Percentiles rank a stretch among this genome's conserved stretches.
These are phyloP conservation scores for Engraulis encrasicolus DNA, from an alignment of 2,113 vertebrate genomes.

Conservation along the genomic window DNA sequence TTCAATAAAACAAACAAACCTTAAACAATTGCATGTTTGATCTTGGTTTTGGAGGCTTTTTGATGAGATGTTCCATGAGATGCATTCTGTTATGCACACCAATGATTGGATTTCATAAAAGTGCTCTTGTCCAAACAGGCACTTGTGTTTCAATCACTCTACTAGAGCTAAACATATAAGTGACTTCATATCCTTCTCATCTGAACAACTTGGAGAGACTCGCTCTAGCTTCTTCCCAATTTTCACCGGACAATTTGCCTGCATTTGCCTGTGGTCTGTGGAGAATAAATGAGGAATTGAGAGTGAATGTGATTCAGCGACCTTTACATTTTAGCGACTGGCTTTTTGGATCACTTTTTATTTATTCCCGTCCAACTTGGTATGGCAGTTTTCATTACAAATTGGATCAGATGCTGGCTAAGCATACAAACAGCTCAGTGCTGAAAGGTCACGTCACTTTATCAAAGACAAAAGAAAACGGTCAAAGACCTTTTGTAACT, in stretches of 20 bases:
- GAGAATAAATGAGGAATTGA: neutral
- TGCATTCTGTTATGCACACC: neutral
- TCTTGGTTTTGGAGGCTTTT: neutral
- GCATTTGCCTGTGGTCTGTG: neutral
- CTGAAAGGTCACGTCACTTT: slow-evolving; percentile 14
- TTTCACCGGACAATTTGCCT: neutral
- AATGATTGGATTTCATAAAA: neutral
- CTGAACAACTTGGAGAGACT: neutral
- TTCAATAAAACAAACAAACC: neutral
- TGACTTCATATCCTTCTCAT: neutral
- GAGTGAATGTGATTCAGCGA: neutral
- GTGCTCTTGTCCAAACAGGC: neutral
- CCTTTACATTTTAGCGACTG: neutral
- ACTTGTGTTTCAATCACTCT: neutral
- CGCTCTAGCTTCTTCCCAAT: neutral
- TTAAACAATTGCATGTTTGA: neutral
- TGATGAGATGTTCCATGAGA: neutral
- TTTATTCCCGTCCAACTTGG: neutral
- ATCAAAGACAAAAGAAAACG: slow-evolving; percentile 1
- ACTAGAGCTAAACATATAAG: neutral
- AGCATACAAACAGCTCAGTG: slow-evolving; percentile 2
- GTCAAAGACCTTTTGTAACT: neutral
- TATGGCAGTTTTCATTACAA: neutral
- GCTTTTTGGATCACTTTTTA: neutral
- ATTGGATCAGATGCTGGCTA: slow-evolving; percentile 11